Evolutionary conservation across 2,797 vertebrate species (phyloP), one percentile per base, ranked within the genome.

Genomic region (Lemur catta): DNA sequence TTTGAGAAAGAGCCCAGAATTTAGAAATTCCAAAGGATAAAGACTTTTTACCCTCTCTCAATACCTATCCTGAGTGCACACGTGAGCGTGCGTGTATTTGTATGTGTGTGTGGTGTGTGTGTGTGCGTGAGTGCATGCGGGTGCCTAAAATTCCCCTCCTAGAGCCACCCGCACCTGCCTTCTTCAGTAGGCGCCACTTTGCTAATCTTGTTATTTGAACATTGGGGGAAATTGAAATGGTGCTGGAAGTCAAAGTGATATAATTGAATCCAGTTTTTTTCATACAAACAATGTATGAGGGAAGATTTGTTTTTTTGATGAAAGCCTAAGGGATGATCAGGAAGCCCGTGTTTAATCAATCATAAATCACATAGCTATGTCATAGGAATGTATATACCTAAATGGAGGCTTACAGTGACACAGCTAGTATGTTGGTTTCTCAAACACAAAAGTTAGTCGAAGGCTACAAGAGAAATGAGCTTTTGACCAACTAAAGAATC

Each of bases 261-360:
- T 33, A 65, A 94, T 0, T 41, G 20, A 89, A 84, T 55, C 13
- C 26, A 15, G 2, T 28, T 90, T 95, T 74, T 57, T 82, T 35
- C 35, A 92, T 28, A 76, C 11, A 84, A 93, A 61, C 2, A 33
- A 91, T 33, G 91, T 55, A 41, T 6, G 17, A 91, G 43, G 79
- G 13, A 82, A 80, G 26, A 94, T 84, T 84, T 76, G 41, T 8
- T 30, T 69, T 69, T 95, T 96, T 89, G 38, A 87, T 26, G 72
- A 72, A 24, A 18, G 15, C 22, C 69, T 72, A 76, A 18, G 35
- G 18, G 26, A 41, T 89, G 33, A 95, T 63, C 28, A 89, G 74
- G 13, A 93, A 94, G 59, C 50, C 15, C 11, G 24, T 41, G 22
- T 81, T 95, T 93, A 85, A 90, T 71, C 41, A 93, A 88, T 72